Percentiles rank a stretch among this genome's conserved stretches.
These are phyloP conservation scores for Grus americana DNA, from an alignment of 2,113 vertebrate genomes.

Conservation along the genomic window DNA sequence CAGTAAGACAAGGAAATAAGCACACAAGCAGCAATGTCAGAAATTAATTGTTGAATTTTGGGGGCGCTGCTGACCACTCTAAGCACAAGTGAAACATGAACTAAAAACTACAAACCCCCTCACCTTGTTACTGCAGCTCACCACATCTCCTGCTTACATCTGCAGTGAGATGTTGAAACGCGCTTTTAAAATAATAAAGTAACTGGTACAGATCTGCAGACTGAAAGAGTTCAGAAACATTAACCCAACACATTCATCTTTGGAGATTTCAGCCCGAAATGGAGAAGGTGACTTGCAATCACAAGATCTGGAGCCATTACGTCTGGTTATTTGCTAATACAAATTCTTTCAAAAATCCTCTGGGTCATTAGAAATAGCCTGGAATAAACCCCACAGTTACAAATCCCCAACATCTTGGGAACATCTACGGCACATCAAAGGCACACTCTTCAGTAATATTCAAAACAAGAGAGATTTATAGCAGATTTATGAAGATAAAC, in stretches of 20 bases:
- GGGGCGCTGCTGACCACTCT: neutral
- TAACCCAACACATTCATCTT: neutral
- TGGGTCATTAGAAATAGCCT: neutral
- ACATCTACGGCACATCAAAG: rapidly evolving
- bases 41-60: neutral
- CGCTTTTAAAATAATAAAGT: neutral
- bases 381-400: rapidly evolving
- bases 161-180: neutral
- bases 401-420: neutral
- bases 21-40: neutral
- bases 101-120: neutral
- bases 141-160: neutral
- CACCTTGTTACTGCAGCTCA: neutral
- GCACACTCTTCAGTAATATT: rapidly evolving
- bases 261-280: neutral
- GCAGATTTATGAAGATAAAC: rapidly evolving
- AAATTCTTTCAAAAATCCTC: neutral
- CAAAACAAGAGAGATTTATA: neutral
- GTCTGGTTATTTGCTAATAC: neutral
- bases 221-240: neutral
- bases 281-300: neutral
- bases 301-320: neutral
- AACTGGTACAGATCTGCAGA: neutral
- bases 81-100: neutral
- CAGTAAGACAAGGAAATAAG: neutral